Evolutionary conservation across 2,797 vertebrate species (phyloP).

Genomic region (Mastacembelus armatus): DNA sequence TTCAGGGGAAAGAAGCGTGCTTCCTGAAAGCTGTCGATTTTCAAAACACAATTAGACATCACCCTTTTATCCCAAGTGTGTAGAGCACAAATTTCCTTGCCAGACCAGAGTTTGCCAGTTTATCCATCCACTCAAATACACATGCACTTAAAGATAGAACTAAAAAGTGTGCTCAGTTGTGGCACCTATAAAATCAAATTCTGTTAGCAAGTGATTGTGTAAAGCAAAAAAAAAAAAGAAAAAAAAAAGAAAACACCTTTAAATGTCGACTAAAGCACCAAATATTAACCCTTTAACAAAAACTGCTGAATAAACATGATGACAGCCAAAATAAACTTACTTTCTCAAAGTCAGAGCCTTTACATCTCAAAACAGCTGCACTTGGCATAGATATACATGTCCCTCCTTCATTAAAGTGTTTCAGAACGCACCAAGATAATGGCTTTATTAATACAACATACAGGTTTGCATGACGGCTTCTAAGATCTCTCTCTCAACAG

Average conservation of each 20-base stretch:
- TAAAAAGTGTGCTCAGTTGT: slow-evolving; percentile 5
- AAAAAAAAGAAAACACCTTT: slow-evolving; percentile 38
- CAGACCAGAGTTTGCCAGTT: slow-evolving; percentile 5
- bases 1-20: slow-evolving; percentile 2
- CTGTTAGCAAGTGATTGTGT: slow-evolving; percentile 1
- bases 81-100: slow-evolving; percentile 17
- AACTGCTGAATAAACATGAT: slow-evolving; percentile 26
- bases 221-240: slow-evolving; percentile 5
- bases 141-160: slow-evolving; percentile 15
- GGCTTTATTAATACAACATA: slow-evolving; percentile 23
- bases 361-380: slow-evolving; percentile 38
- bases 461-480: slow-evolving; percentile 12
- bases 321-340: slow-evolving; percentile 8
- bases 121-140: slow-evolving; percentile 13
- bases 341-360: slow-evolving; percentile 11
- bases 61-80: background rate
- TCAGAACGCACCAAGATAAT: slow-evolving; percentile 14
- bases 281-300: slow-evolving; percentile 28
- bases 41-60: slow-evolving; percentile 8
- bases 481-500: slow-evolving; percentile 2
- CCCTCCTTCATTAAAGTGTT: slow-evolving; percentile 36
- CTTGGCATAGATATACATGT: slow-evolving; percentile 31
- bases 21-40: slow-evolving; percentile 20
- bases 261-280: slow-evolving; percentile 52
- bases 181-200: background rate